Evolutionary conservation across 2,888 invertebrate genomes (phyloP).

Genomic region (Desoria tigrina): DNA sequence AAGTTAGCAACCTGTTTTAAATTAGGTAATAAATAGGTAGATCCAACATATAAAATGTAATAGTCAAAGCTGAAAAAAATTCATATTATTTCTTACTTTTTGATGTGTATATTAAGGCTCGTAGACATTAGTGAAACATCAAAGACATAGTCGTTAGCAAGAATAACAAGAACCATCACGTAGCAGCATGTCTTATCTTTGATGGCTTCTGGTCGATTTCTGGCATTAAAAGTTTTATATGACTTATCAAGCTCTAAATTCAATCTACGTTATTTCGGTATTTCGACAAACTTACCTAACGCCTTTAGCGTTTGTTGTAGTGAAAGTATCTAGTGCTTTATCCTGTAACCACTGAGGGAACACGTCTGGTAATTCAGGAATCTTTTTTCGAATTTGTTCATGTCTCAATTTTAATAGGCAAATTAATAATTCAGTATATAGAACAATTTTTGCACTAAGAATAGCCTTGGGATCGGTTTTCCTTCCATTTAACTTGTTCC

Average conservation of each 20-base stretch:
- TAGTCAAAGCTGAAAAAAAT: not conserved
- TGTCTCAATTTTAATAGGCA: constrained; percentile 35
- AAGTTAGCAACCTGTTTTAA: constrained; percentile 32
- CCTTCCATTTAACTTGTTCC: constrained; percentile 21
- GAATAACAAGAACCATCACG: constrained; percentile 45
- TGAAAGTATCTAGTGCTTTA: constrained; percentile 45
- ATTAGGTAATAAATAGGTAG: no score
- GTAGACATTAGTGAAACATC: constrained; percentile 48
- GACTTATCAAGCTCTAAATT: constrained; percentile 6
- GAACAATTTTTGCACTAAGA: constrained; percentile 34
- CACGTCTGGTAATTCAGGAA: constrained; percentile 27
- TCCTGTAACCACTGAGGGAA: constrained; percentile 42
- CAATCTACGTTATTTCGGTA: no score
- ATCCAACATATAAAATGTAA: no score
- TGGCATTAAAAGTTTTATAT: no score
- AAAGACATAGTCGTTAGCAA: constrained; percentile 43
- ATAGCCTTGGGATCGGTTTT: constrained; percentile 22
- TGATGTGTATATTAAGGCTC: constrained; percentile 49
- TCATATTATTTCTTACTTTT: constrained; percentile 40
- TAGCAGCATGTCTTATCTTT: constrained; percentile 49
- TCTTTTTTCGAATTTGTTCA: constrained; percentile 32
- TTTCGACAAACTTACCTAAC: constrained; percentile 43
- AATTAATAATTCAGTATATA: constrained; percentile 47
- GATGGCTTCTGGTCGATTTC: constrained; percentile 34
- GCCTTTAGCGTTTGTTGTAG: constrained; percentile 39